Percentiles rank a stretch among this genome's conserved stretches.
Evolutionary conservation across 2,113 vertebrate species (phyloP).

Genomic region (Felis chaus): DNA sequence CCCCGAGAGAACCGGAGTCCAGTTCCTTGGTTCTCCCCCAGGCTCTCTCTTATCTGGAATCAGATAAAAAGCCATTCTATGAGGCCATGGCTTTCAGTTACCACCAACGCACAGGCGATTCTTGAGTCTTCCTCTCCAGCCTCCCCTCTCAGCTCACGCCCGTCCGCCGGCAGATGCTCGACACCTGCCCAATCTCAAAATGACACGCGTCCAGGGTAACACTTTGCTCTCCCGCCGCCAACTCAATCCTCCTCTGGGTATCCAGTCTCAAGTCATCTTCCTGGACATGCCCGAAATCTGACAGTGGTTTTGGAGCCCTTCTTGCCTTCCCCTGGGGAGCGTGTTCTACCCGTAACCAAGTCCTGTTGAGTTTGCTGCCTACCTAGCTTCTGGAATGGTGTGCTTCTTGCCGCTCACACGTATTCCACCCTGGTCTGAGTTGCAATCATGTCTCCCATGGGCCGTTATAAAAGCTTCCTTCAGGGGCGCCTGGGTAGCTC

Average conservation of each 20-base stretch:
- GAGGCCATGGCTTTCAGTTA: neutral
- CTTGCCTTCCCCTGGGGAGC: neutral
- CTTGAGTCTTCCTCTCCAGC: neutral
- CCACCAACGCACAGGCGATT: neutral
- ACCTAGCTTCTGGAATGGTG: neutral
- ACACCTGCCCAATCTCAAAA: too few species aligned
- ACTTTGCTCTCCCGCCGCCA: neutral
- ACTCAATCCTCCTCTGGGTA: neutral
- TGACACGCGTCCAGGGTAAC: neutral
- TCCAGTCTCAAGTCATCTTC: neutral
- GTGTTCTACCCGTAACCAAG: neutral
- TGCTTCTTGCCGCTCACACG: neutral
- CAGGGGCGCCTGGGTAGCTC: too few species aligned
- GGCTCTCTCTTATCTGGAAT: neutral
- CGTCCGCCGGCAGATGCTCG: accelerated
- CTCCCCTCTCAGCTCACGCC: neutral
- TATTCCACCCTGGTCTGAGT: neutral
- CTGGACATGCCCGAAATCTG: too few species aligned
- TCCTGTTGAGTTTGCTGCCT: neutral
- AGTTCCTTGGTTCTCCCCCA: neutral
- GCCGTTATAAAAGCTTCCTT: neutral
- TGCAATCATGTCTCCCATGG: neutral
- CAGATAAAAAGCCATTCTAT: neutral
- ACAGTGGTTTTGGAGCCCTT: neutral
- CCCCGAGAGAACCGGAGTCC: neutral